These are phyloP conservation scores for Heliconius cydno DNA, from an alignment of 2,888 invertebrate genomes.

Conservation along the genomic window DNA sequence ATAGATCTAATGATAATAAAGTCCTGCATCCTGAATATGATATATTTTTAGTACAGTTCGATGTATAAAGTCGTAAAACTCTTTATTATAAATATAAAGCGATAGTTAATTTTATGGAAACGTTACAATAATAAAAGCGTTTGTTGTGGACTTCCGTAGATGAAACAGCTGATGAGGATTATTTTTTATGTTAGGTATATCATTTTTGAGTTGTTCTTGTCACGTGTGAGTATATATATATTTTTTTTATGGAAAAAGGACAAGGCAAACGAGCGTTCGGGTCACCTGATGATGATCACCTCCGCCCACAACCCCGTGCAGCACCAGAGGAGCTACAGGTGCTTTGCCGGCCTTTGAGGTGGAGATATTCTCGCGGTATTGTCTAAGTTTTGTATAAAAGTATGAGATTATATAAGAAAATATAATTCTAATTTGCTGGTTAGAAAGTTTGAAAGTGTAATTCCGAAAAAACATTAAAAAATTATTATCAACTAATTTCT, in stretches of 20 bases:
- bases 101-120: conserved; percentile 73
- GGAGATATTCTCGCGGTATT: neutral
- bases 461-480: no score
- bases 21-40: conserved; percentile 68
- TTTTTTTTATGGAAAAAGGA: no score
- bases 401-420: neutral
- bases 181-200: conserved; percentile 6
- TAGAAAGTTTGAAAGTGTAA: no score
- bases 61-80: conserved; percentile 75
- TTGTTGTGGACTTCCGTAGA: conserved; percentile 67
- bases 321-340: no score
- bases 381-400: neutral
- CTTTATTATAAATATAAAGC: conserved; percentile 77
- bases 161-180: conserved; percentile 40
- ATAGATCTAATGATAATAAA: conserved; percentile 62
- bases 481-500: no score
- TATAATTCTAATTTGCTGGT: no score
- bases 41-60: conserved; percentile 68
- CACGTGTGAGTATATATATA: neutral
- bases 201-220: conserved; percentile 12
- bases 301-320: no score
- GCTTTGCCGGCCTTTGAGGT: no score
- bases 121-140: conserved; percentile 70
- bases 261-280: no score
- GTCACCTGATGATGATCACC: no score